Evolutionary conservation across 2,113 vertebrate genomes (phyloP), one percentile per base, ranked within the genome.

Genomic region (Megatriorchis doriae): DNA sequence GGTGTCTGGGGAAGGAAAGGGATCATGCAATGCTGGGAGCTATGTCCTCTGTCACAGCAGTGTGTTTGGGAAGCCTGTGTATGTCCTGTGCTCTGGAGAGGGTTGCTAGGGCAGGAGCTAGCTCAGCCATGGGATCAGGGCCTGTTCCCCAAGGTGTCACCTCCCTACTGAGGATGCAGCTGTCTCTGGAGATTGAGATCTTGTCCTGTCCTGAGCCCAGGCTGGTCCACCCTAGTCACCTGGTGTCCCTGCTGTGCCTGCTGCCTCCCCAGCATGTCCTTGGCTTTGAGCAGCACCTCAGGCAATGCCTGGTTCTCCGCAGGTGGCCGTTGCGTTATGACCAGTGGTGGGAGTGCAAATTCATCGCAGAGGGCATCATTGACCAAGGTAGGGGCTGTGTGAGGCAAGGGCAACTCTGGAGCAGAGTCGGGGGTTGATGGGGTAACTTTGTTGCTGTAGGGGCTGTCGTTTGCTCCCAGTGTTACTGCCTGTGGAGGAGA

Each of bases 341-440:
- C 97, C 99, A 99, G 97, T 99, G 99, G 99, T 99, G 99, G 99
- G 99, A 99, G 66, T 99, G 99, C 94, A 99, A 99, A 96, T 99
- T 99, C 97, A 99, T 99, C 23, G 99, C 99, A 10, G 99, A 99
- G 97, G 99, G 99, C 91, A 99, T 99, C 97, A 99, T 99, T 11
- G 99, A 99, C 96, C 99, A 99, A 98, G 99, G 99, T 99, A 93
- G 68, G 96, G 55, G 13, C 55, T 83, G 67, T 6, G 11, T 53
- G 61, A 73, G 56, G n/a, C 52, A 38, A 40, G 48, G 56, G 45
- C 55, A 93, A 19, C n/a, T 81, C 72, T 67, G 80, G 42, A 48
- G 67, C 58, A 31, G 16, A 47, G 18, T 5, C 0, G 2, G 62
- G 43, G 13, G 4, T 87, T 72, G 66, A 34, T 68, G 56, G 27